Conservation (phyloP, 2,888 invertebrate genomes). For the Nomada goodeniana region DNA sequence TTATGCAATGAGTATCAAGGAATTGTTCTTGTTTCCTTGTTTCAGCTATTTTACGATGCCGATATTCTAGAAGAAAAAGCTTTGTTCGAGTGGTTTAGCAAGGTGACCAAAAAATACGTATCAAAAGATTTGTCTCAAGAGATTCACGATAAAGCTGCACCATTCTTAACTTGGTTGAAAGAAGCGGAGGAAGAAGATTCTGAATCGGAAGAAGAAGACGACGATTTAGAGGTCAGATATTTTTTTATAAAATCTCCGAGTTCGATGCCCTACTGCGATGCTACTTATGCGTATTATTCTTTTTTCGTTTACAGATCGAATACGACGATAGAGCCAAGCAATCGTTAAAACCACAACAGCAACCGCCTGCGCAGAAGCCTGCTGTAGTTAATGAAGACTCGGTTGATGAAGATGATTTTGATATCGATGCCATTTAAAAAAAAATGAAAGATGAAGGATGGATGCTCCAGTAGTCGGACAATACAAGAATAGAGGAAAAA, state of each 20-base stretch:
- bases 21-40: conserved; percentile 52
- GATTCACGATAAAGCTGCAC: conserved; percentile 95
- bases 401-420: conserved; percentile 91
- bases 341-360: conserved; percentile 87
- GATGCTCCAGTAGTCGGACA: conserved; percentile 60
- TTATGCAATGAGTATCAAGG: neutral
- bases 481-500: conserved; percentile 27
- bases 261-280: too few species aligned
- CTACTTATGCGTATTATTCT: neutral
- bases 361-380: conserved; percentile 84
- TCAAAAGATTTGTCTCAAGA: conserved; percentile 95
- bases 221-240: conserved; percentile 87
- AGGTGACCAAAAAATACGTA: conserved; percentile 97
- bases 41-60: conserved; percentile 94
- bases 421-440: conserved; percentile 95
- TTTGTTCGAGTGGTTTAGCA: conserved; percentile 97
- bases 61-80: conserved; percentile 98
- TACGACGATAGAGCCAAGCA: conserved; percentile 94
- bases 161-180: conserved; percentile 98
- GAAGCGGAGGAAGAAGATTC: conserved; percentile 98
- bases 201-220: conserved; percentile 91
- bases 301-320: conserved; percentile 88
- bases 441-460: conserved; percentile 31
- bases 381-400: conserved; percentile 86
- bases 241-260: neutral